Conservation (phyloP, 2,888 invertebrate species). For the Sarcophaga caerulescens region DNA sequence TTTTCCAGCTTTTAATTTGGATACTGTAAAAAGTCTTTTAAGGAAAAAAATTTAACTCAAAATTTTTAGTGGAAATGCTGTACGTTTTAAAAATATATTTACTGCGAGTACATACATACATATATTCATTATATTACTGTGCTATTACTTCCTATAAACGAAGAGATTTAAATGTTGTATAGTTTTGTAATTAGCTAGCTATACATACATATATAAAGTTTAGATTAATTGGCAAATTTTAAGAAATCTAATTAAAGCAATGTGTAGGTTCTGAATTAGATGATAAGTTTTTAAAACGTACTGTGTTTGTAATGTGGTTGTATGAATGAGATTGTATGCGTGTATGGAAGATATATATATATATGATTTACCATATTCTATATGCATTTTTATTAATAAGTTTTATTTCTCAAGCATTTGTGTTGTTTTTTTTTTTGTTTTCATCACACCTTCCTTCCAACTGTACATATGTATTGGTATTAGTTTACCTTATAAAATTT, state of each 20-base stretch:
- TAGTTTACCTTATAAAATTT: constrained; percentile 42
- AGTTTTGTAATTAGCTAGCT: too few relatives aligned
- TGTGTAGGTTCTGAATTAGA: background rate
- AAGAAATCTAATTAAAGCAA: too few relatives aligned
- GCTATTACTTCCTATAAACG: too few relatives aligned
- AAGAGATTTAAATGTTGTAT: too few relatives aligned
- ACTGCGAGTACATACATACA: too few relatives aligned
- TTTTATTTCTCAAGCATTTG: background rate
- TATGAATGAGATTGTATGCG: constrained; percentile 36
- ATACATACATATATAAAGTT: too few relatives aligned
- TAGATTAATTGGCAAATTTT: too few relatives aligned
- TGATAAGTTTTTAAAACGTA: constrained; percentile 20
- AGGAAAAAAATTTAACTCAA: background rate
- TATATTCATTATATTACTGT: too few relatives aligned
- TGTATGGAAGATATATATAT: too few relatives aligned
- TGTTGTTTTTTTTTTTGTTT: background rate
- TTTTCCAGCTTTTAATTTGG: too few relatives aligned
- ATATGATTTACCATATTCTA: too few relatives aligned
- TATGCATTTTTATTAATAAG: constrained; percentile 14
- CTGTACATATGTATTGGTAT: constrained; percentile 33
- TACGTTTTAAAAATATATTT: constrained; percentile 30
- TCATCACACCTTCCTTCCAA: background rate
- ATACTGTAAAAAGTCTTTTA: too few relatives aligned
- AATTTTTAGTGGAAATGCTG: constrained; percentile 2
- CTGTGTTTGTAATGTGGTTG: constrained; percentile 8